Conservation (phyloP, 2,113 vertebrate genomes). For the Clarias macrocephalus region DNA sequence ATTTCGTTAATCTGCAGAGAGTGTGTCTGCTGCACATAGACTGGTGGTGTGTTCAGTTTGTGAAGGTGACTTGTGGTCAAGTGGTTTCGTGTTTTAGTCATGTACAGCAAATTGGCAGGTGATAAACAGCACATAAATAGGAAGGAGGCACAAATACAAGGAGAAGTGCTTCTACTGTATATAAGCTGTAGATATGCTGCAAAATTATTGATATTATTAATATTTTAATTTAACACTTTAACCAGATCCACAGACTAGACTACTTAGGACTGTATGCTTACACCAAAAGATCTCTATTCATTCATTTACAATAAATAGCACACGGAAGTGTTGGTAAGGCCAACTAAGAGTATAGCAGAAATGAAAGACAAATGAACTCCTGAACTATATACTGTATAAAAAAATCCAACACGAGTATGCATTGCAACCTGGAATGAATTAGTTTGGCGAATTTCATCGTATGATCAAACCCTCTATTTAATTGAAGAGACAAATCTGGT, state of each 20-base stretch:
- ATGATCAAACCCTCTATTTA: constrained; percentile 62
- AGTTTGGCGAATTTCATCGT: constrained; percentile 33
- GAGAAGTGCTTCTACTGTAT: not conserved
- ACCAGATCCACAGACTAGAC: constrained; percentile 51
- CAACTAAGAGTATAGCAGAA: constrained; percentile 23
- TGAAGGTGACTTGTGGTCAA: constrained; percentile 50
- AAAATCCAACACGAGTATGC: not conserved
- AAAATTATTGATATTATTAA: no score
- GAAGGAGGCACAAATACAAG: not conserved
- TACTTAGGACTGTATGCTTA: constrained; percentile 15
- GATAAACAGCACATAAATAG: constrained; percentile 2
- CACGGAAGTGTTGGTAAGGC: not conserved
- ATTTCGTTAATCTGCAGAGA: constrained; percentile 43
- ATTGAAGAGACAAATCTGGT: constrained; percentile 64
- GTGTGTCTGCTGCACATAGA: constrained; percentile 21
- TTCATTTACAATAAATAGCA: constrained; percentile 46
- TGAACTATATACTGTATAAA: not conserved
- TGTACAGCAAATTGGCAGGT: constrained; percentile 46
- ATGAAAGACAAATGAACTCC: not conserved
- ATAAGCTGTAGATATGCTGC: not conserved
- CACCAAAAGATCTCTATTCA: constrained; percentile 43
- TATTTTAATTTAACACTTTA: constrained; percentile 41
- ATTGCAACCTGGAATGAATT: not conserved
- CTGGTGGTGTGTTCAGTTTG: constrained; percentile 5
- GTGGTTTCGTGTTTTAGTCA: constrained; percentile 53